Percentiles rank a stretch among this genome's conserved stretches.
These are phyloP conservation scores for Momotus momota DNA, from an alignment of 2,797 vertebrate species.

Conservation along the genomic window DNA sequence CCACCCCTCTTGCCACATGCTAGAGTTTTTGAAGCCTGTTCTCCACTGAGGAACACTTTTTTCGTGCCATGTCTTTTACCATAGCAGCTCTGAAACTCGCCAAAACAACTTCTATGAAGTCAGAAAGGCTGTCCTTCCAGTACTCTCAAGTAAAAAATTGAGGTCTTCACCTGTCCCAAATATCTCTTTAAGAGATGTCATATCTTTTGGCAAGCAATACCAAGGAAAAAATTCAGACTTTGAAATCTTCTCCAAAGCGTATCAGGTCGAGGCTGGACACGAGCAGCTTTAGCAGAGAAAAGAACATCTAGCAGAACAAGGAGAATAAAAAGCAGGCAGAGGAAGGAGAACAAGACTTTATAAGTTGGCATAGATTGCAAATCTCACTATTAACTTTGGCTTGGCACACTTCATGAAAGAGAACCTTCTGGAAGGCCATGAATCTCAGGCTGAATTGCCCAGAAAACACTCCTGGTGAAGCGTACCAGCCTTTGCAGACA, in stretches of 20 bases:
- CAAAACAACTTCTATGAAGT: background rate
- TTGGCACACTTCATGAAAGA: background rate
- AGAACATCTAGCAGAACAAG: background rate
- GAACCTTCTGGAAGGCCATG: background rate
- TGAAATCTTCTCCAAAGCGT: background rate
- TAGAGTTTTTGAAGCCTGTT: background rate
- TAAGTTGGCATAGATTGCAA: background rate
- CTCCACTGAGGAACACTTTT: background rate
- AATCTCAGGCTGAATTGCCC: background rate
- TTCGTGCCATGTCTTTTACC: background rate
- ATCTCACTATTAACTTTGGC: background rate
- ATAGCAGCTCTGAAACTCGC: background rate
- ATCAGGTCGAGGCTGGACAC: background rate
- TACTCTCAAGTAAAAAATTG: background rate
- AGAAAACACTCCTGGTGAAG: background rate
- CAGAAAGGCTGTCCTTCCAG: background rate
- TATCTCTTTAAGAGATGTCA: background rate
- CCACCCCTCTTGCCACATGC: background rate
- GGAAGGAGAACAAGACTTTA: background rate
- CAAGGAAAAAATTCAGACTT: background rate
- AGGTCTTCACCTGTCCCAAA: background rate
- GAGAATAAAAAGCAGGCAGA: background rate
- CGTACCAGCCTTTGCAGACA: too few relatives aligned
- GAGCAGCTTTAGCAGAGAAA: background rate
- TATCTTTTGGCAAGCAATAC: background rate